Evolutionary conservation across 2,113 vertebrate species (phyloP).

Genomic region (Catharus minimus): DNA sequence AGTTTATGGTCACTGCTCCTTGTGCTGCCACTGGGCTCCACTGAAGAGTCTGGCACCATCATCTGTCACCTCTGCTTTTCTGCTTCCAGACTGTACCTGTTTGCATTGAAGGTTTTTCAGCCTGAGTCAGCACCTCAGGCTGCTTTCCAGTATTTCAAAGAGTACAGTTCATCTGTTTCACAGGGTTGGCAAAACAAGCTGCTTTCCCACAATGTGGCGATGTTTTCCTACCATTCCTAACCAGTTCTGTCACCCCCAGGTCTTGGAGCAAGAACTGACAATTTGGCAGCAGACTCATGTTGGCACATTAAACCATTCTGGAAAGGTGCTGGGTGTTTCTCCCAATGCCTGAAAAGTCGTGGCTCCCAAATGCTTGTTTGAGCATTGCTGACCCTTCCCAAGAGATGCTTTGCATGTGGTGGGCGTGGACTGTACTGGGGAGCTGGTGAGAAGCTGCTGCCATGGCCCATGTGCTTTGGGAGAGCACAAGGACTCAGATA

Average conservation of each 20-base stretch:
- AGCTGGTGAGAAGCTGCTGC: not conserved
- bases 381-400: not conserved
- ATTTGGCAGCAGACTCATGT: not conserved
- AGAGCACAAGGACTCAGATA: not conserved
- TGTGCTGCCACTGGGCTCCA: not conserved
- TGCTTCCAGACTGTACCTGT: not conserved
- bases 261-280: not conserved
- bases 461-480: not conserved
- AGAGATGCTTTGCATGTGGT: not conserved
- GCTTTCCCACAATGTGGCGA: constrained; percentile 19
- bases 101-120: not conserved
- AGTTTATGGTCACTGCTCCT: not conserved
- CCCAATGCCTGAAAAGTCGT: not conserved
- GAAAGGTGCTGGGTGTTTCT: not conserved
- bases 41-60: not conserved
- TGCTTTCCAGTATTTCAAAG: not conserved
- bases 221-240: not conserved
- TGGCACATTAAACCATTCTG: not conserved
- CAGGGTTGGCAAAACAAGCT: not conserved
- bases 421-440: fast-evolving
- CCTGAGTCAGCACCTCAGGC: not conserved
- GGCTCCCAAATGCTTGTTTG: not conserved
- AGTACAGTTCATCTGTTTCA: not conserved
- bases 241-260: constrained; percentile 8
- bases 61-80: not conserved